A percentile compares a stretch with the other conserved stretches of the same genome.
These are phyloP conservation scores for Pseudolaguvia tuberculata DNA, from an alignment of 2,113 vertebrate genomes.

Conservation along the genomic window DNA sequence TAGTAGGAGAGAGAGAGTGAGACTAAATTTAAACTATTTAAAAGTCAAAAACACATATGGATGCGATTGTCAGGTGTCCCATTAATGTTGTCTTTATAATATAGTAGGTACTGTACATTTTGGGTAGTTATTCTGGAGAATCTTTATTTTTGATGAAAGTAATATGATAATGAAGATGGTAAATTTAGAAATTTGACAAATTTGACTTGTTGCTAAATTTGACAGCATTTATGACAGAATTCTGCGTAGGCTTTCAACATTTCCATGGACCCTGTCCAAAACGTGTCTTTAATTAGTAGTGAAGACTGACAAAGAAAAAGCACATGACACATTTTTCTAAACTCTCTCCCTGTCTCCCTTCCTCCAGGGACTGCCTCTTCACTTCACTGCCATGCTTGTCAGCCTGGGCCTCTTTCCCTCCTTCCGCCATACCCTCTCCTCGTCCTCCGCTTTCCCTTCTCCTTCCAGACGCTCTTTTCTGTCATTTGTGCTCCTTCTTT, in stretches of 20 bases:
- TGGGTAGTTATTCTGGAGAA: not conserved
- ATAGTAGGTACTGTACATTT: no score
- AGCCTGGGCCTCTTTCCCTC: conserved; percentile 68
- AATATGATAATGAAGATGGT: not conserved
- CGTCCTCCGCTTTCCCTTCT: conserved; percentile 42
- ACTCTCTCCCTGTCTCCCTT: conserved; percentile 35
- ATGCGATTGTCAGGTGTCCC: no score
- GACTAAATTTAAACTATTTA: no score
- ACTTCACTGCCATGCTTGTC: conserved; percentile 74
- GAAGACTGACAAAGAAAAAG: conserved; percentile 19
- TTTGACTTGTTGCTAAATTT: not conserved
- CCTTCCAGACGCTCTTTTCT: conserved; percentile 31
- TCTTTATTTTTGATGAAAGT: not conserved
- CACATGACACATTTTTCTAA: conserved; percentile 42
- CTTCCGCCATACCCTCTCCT: conserved; percentile 57
- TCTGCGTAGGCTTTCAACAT: conserved; percentile 1
- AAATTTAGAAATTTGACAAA: conserved; percentile 3
- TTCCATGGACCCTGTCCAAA: conserved; percentile 26
- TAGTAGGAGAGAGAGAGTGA: no score
- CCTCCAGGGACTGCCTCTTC: conserved; percentile 68
- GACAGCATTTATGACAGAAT: conserved; percentile 21
- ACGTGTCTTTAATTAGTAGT: conserved; percentile 28
- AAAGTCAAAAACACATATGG: no score
- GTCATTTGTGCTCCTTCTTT: conserved; percentile 46
- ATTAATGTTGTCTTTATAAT: no score